Evolutionary conservation across 2,797 vertebrate species (phyloP), one percentile per base, ranked within the genome.

Genomic region (Erethizon dorsatum): DNA sequence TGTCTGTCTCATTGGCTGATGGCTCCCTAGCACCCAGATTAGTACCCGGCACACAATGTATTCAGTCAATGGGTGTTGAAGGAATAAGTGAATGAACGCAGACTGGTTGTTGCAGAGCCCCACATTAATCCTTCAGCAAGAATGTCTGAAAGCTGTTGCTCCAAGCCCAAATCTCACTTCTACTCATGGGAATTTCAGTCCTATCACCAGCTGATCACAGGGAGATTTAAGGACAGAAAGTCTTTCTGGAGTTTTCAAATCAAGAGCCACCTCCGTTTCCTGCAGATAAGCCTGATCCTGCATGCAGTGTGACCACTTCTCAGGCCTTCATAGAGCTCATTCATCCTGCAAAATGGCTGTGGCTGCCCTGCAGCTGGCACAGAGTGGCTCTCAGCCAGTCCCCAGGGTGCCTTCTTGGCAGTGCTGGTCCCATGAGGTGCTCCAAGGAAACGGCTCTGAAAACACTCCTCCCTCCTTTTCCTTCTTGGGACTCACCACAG

Each of bases 361-460:
- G 56, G 24, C 50, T 86, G 57, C 78, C 80, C 47, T 31, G 22
- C 61, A 91, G 90, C 26, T 75, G 31, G 17, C 56, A 31, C 6
- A 5, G 41, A 88, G 83, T 33, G 5, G 31, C 33, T 56, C 67
- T 61, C 65, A 84, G 20, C 69, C 71, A 67, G 61, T 90, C 91
- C 52, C 63, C 41, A 87, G 79, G 75, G 41, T 9, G 2, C 59
- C 54, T 47, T 89, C 52, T 92, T 78, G 5, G 1, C 31, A 45
- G 41, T 10, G 37, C 56, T 77, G 15, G 26, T 87, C 47, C 83
- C 41, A 65, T 5, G 45, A 88, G 83, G 84, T 71, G 24, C 52
- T 52, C 67, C 73, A 78, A 88, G 69, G 88, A 90, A 91, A 85
- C 77, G 65, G 59, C 26, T 90, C 88, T 67, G 41, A n/a, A 96